These are phyloP conservation scores for Gymnocheta viridis DNA, from an alignment of 2,888 invertebrate genomes.

Conservation along the genomic window DNA sequence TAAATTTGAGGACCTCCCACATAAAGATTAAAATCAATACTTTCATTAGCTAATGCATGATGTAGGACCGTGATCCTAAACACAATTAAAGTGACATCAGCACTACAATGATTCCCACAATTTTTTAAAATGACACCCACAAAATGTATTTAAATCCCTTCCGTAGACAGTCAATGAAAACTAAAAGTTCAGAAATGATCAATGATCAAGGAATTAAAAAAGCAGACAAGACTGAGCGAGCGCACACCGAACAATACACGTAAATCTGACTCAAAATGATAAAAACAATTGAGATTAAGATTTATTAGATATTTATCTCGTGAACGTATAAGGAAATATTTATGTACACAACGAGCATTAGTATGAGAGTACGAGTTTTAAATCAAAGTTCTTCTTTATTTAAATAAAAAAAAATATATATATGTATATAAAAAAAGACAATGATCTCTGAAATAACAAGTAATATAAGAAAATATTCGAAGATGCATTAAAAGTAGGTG, in stretches of 20 bases:
- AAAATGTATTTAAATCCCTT: conserved; percentile 33
- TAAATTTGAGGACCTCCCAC: conserved; percentile 18
- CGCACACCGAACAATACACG: conserved; percentile 58
- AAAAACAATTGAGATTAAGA: conserved; percentile 69
- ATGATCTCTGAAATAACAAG: conserved; percentile 6
- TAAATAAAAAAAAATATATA: not conserved
- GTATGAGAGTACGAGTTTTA: not conserved
- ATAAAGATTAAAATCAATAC: not conserved
- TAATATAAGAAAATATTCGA: conserved; percentile 32
- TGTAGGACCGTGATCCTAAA: conserved; percentile 37
- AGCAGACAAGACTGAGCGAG: not conserved
- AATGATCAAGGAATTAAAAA: conserved; percentile 53
- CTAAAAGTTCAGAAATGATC: conserved; percentile 28
- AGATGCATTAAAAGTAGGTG: conserved; percentile 13
- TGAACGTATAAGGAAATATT: not conserved
- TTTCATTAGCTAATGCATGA: not conserved
- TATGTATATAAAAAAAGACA: conserved; percentile 5
- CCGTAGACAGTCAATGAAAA: conserved; percentile 32
- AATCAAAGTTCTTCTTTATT: conserved; percentile 32
- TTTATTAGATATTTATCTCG: conserved; percentile 68
- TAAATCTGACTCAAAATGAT: conserved; percentile 69
- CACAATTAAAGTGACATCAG: conserved; percentile 12
- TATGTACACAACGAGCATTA: not conserved
- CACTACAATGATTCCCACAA: conserved; percentile 7
- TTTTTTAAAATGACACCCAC: conserved; percentile 17